Base-by-base conservation (phyloP, 2,797 vertebrate species). In the Neosalanx taihuensis region DNA sequence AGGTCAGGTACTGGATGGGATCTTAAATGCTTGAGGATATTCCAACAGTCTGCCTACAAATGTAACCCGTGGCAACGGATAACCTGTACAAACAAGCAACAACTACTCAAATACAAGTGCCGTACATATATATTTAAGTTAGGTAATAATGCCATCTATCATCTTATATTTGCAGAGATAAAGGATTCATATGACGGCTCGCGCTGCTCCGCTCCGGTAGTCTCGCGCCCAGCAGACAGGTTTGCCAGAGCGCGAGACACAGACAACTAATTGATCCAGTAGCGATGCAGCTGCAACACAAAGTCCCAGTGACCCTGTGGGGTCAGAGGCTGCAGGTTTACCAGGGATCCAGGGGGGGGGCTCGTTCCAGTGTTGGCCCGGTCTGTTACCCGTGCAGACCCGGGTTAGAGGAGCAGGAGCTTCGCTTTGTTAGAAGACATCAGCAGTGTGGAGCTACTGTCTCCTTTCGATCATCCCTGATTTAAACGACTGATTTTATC, bases 401-500 rank as follows among this genome's bases (percentile, higher is more conserved):
- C 23, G 23, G 23, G 23, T 26, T 1, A 26, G 23, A 26, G 23
- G 23, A 26, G 23, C 23, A 26, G 23, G 23, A 26, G 23, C 23
- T 26, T 26, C 23, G 23, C 23, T 26, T 26, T 26, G 23, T 26
- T 26, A 26, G 23, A 26, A 65, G 20, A 66, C 78, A 84, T 76
- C 12, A 10, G 10, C 58, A 23, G 23, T 59, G 23, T 77, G 64
- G 72, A 83, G 86, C 89, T 88, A 88, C 85, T 88, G 87, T 87
- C 80, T 83, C 79, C 82, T 79, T 51, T 30, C 23, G 26, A 30
- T n/a, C 26, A 30, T 18, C 46, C 41, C 64, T 46, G 31, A 41
- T 41, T 6, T 26, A 26, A 41, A 41, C 9, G 10, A 10, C 37
- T 9, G 9, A 41, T 10, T 41, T 41, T 9, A 41, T 7, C 37